Conservation (phyloP, 1,140 invertebrate species). For the Drosophila watanabei region DNA sequence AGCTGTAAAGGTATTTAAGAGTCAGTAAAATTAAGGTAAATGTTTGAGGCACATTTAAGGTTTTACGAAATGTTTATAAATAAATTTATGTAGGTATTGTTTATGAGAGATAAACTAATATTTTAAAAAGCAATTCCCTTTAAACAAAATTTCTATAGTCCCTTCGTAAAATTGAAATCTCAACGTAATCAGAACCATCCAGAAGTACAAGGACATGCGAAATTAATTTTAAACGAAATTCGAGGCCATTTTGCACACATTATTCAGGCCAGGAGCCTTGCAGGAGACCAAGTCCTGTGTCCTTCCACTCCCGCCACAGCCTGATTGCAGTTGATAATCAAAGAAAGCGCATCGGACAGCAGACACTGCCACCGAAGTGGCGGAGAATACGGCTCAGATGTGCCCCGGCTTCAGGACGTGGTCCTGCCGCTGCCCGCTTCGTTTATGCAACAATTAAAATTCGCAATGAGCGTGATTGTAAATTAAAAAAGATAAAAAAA, state of each 20-base stretch:
- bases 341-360: slow-evolving; percentile 30
- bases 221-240: slow-evolving; percentile 32
- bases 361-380: slow-evolving; percentile 19
- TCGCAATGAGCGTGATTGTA: slow-evolving; percentile 74
- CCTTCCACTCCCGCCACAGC: background rate
- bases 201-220: background rate
- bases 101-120: too few relatives aligned
- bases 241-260: slow-evolving; percentile 12
- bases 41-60: background rate
- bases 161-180: background rate
- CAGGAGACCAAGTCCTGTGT: background rate
- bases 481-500: slow-evolving; percentile 77
- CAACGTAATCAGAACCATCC: background rate
- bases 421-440: slow-evolving; percentile 49
- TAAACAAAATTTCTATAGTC: too few relatives aligned
- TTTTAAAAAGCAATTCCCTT: background rate
- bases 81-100: background rate
- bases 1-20: too few relatives aligned
- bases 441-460: slow-evolving; percentile 79
- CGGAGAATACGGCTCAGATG: slow-evolving; percentile 9
- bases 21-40: background rate
- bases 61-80: background rate
- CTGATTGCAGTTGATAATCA: slow-evolving; percentile 70
- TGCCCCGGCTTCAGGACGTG: slow-evolving; percentile 1
- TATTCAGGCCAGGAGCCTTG: background rate